phyloP scores from a whole-genome alignment of 2,113 vertebrate species.

The Apus apus region DNA sequence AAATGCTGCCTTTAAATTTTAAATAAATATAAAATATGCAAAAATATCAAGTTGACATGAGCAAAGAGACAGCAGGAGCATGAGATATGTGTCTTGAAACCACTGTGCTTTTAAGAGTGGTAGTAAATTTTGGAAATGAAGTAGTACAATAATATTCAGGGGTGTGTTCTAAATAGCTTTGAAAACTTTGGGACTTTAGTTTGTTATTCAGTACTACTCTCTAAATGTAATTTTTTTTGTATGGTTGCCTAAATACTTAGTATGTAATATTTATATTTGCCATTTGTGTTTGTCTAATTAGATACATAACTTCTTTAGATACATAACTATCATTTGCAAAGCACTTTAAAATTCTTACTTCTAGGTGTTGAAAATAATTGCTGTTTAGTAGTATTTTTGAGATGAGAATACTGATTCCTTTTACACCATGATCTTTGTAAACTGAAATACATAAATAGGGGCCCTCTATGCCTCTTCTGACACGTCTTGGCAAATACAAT shows the following conservation, averaged over 20 bases:
- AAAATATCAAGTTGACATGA: neutral
- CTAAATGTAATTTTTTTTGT: neutral
- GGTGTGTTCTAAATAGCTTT: neutral
- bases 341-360: neutral
- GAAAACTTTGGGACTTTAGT: neutral
- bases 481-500: neutral
- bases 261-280: neutral
- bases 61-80: neutral
- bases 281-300: neutral
- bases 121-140: neutral
- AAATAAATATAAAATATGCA: conserved; percentile 13
- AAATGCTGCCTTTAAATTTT: conserved; percentile 42
- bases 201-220: neutral
- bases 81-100: neutral
- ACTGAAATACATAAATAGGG: neutral
- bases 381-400: neutral
- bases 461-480: rapidly evolving
- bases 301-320: neutral
- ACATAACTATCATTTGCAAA: neutral
- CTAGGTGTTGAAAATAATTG: neutral
- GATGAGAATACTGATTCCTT: neutral
- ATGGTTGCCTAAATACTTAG: neutral
- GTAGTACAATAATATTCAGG: neutral
- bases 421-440: neutral
- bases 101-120: neutral